Conservation (phyloP, 2,888 invertebrate genomes). For the Drosophila fulvimacula region DNA sequence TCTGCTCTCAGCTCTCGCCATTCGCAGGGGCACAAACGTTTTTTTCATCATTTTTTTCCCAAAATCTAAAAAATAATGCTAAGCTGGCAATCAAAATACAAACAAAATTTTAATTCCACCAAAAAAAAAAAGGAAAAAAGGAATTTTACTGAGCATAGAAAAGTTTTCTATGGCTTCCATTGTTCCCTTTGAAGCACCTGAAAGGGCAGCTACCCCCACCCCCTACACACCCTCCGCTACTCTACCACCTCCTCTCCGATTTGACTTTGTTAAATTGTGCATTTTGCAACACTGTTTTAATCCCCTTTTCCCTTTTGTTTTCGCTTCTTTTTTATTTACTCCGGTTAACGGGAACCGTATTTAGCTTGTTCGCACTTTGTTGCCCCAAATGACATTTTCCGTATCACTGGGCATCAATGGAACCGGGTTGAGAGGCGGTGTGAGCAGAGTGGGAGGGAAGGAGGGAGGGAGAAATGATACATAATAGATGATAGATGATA, state of each 20-base stretch:
- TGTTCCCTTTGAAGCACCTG: conserved; percentile 51
- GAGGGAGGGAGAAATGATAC: neutral
- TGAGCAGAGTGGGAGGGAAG: neutral
- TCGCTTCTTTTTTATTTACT: conserved; percentile 11
- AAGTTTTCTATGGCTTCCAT: conserved; percentile 15
- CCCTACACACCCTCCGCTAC: conserved; percentile 16
- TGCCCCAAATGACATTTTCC: conserved; percentile 49
- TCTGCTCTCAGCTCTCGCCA: neutral
- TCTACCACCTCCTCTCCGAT: neutral
- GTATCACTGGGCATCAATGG: conserved; percentile 32
- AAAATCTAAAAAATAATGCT: conserved; percentile 25
- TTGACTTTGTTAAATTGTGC: conserved; percentile 54
- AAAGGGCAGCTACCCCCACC: conserved; percentile 9
- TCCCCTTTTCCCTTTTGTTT: conserved; percentile 13
- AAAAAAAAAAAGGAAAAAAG: conserved; percentile 1
- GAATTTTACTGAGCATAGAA: conserved; percentile 1
- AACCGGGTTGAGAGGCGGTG: too few relatives aligned
- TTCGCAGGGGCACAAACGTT: conserved; percentile 4
- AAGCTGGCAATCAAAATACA: conserved; percentile 69
- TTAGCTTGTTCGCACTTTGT: conserved; percentile 24
- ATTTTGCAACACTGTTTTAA: conserved; percentile 45
- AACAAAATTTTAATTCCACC: conserved; percentile 36
- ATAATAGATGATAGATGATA: neutral
- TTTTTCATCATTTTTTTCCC: conserved; percentile 16
- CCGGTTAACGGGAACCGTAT: conserved; percentile 18